phyloP scores from a whole-genome alignment of 2,113 vertebrate genomes.

The Synchiropus splendidus region DNA sequence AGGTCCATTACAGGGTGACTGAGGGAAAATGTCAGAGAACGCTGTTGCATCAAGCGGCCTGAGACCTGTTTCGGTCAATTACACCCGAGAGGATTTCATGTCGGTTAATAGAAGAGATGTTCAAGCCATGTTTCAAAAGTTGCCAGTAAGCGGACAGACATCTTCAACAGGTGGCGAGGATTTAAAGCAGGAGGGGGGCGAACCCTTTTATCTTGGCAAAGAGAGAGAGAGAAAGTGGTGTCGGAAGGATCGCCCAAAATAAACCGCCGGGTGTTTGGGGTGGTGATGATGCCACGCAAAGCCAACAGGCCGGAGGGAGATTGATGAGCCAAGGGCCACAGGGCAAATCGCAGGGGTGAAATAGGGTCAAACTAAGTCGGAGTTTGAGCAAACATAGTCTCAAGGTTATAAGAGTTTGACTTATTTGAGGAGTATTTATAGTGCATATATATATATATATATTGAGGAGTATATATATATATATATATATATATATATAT shows the following conservation, averaged over 20 bases:
- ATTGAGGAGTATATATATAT: no score
- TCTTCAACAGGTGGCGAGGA: conserved; percentile 51
- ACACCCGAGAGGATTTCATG: conserved; percentile 11
- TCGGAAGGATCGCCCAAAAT: conserved; percentile 55
- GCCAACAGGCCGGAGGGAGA: conserved; percentile 22
- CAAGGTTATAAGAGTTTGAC: conserved; percentile 8
- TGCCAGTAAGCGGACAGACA: conserved; percentile 30
- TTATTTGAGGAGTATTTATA: no score
- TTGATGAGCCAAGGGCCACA: conserved; percentile 20
- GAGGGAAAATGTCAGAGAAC: no score
- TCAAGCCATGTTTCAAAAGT: conserved; percentile 20
- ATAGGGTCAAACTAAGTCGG: conserved; percentile 5
- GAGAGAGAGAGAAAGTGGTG: conserved; percentile 43
- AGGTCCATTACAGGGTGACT: no score
- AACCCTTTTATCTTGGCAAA: conserved; percentile 42
- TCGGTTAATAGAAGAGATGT: conserved; percentile 23
- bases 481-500: no score
- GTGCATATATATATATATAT: no score
- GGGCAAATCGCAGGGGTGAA: conserved; percentile 11
- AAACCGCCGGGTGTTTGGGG: conserved; percentile 31
- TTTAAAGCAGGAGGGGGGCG: conserved; percentile 21
- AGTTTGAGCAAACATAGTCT: conserved; percentile 7
- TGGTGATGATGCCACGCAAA: conserved; percentile 26
- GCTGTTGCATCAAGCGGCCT: no score
- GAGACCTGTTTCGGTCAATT: conserved; percentile 1